A percentile compares a stretch with the other conserved stretches of the same genome.
These are phyloP conservation scores for Philonicus albiceps DNA, from an alignment of 2,888 invertebrate genomes.

Conservation along the genomic window DNA sequence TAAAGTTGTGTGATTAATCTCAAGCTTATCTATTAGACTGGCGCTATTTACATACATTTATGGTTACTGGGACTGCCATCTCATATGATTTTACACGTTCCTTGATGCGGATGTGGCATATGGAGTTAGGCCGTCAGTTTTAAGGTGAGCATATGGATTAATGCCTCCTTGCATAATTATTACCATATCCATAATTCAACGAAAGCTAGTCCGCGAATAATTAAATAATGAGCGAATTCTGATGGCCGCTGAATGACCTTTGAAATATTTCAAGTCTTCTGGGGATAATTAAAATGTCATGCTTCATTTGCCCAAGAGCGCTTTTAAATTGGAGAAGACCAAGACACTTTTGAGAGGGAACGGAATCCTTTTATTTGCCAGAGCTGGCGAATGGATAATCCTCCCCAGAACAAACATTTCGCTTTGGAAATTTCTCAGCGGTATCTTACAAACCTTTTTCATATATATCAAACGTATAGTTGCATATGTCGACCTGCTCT, in stretches of 20 bases:
- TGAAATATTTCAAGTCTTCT: neutral
- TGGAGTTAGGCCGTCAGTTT: no score
- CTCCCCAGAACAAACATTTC: neutral
- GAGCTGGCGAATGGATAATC: neutral
- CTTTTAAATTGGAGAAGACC: neutral
- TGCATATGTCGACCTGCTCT: neutral
- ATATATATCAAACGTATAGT: neutral
- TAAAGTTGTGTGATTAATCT: no score
- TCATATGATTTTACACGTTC: no score
- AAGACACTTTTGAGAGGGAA: neutral
- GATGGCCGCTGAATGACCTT: neutral
- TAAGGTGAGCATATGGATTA: no score
- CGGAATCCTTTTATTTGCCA: neutral
- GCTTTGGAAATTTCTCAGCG: neutral
- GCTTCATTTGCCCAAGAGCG: neutral
- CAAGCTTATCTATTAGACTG: no score
- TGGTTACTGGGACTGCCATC: no score
- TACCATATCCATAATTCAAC: neutral
- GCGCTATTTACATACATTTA: no score
- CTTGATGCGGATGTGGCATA: no score
- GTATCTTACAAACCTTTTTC: neutral
- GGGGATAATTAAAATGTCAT: conserved; percentile 6
- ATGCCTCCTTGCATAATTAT: no score
- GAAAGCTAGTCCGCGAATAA: neutral
- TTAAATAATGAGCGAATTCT: neutral